These are phyloP conservation scores for Eulemur coronatus DNA, from an alignment of 2,797 vertebrate species.

Conservation along the genomic window DNA sequence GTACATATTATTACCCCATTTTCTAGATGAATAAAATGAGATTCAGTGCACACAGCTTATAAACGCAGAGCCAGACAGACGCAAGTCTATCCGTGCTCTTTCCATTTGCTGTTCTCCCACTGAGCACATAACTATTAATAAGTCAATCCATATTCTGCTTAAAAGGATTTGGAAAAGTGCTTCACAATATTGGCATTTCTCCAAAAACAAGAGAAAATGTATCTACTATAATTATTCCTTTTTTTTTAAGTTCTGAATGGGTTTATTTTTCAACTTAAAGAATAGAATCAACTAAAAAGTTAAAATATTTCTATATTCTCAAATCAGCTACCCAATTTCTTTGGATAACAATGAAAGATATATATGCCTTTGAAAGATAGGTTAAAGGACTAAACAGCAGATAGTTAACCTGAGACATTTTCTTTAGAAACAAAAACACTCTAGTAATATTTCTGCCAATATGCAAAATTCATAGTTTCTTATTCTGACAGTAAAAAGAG, in stretches of 20 bases:
- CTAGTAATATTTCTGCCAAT: neutral
- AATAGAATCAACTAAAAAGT: slow-evolving; percentile 11
- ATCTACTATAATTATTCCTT: neutral
- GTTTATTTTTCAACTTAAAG: slow-evolving; percentile 56
- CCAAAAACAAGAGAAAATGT: neutral
- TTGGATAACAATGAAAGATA: neutral
- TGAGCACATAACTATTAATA: slow-evolving; percentile 53
- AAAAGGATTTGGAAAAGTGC: slow-evolving; percentile 29
- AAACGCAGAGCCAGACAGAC: neutral
- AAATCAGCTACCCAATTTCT: neutral
- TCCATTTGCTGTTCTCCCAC: neutral
- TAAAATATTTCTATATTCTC: slow-evolving; percentile 20
- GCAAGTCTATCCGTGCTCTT: neutral
- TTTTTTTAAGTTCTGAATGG: slow-evolving; percentile 12
- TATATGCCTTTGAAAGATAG: neutral
- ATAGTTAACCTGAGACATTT: neutral
- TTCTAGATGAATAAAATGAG: slow-evolving; percentile 39
- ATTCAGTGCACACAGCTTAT: neutral
- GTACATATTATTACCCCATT: slow-evolving; percentile 9
- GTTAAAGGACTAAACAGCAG: neutral
- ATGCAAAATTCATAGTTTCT: neutral
- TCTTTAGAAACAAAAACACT: neutral
- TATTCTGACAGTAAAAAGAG: neutral
- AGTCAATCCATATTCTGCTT: slow-evolving; percentile 52
- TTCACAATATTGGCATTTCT: neutral